A percentile compares a stretch with the other conserved stretches of the same genome.
Evolutionary conservation across 1,140 invertebrate genomes (phyloP).

Genomic region (Pseudomyrmex cubaensis): DNA sequence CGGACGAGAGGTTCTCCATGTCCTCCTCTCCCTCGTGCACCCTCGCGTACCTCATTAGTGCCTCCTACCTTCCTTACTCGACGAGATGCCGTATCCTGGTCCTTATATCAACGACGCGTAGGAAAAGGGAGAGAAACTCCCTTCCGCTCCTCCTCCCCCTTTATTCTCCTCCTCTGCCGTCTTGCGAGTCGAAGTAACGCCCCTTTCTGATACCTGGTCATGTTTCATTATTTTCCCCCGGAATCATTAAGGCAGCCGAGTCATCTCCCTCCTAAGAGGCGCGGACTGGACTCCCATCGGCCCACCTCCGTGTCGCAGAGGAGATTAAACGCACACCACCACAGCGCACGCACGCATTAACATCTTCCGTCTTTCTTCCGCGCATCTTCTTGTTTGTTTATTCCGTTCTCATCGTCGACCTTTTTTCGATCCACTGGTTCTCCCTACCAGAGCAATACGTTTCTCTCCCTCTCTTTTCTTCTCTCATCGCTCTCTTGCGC

Average conservation of each 20-base stretch:
- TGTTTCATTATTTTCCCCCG: slow-evolving; percentile 82
- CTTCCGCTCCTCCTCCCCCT: slow-evolving; percentile 33
- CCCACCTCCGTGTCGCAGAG: slow-evolving; percentile 61
- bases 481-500: slow-evolving; percentile 12
- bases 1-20: slow-evolving; percentile 17
- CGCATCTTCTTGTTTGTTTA: slow-evolving; percentile 20
- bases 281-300: slow-evolving; percentile 68
- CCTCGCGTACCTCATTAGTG: slow-evolving; percentile 81
- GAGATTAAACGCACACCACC: slow-evolving; percentile 71
- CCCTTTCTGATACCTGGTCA: slow-evolving; percentile 77
- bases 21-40: slow-evolving; percentile 33
- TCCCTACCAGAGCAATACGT: slow-evolving; percentile 52
- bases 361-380: slow-evolving; percentile 34
- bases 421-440: slow-evolving; percentile 56
- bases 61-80: slow-evolving; percentile 76
- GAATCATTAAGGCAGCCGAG: slow-evolving; percentile 80
- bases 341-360: slow-evolving; percentile 45
- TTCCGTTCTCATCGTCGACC: slow-evolving; percentile 35
- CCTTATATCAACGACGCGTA: slow-evolving; percentile 72
- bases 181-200: slow-evolving; percentile 68
- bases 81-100: slow-evolving; percentile 69
- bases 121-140: slow-evolving; percentile 75
- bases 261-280: slow-evolving; percentile 75
- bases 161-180: slow-evolving; percentile 52
- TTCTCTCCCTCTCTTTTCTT: slow-evolving; percentile 18